Evolutionary conservation across 2,888 invertebrate species (phyloP), one percentile per base, ranked within the genome.

Genomic region (Apodemia mormo): DNA sequence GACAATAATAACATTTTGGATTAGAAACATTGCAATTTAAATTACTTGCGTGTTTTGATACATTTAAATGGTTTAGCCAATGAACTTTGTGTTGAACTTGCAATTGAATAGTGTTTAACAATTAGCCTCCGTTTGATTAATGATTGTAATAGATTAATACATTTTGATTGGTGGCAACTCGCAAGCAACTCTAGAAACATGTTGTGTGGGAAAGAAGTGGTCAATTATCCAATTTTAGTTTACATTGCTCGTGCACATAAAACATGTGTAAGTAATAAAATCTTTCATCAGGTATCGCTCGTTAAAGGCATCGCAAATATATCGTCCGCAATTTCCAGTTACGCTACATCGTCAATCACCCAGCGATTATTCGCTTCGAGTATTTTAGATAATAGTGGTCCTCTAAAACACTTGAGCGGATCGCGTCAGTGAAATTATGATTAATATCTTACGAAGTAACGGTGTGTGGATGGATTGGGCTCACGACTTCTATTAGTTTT

Each of bases 351-450:
- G 78, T 81, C 78, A 73, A 79, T 81, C 81, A 78, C 73, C 66
- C 77, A 70, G 73, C 77, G 76, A 75, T 76, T 80, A 78, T 76
- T 74, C 75, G 78, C 79, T 79, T 73, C 76, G 74, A 81, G 80
- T 79, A 79, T 80, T 81, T 88, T 80, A 86, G 84, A 92, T 90
- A 90, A 91, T 89, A 81, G 83, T 82, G 80, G 82, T 84, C 85
- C 84, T 90, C 86, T 86, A 87, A 90, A 89, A 89, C 89, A 89
- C 88, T 90, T 83, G 87, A 89, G 79, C 82, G 84, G 84, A 81
- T 84, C 85, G 83, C 86, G 89, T 90, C 91, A 85, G 81, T 82
- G 82, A 85, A 87, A 92, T 91, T 91, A 89, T 92, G 91, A 92
- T 92, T 89, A 90, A 92, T 90, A 90, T 90, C 88, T 80, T 78